Base-by-base conservation (phyloP, 2,888 invertebrate species). In the Spisula solida region DNA sequence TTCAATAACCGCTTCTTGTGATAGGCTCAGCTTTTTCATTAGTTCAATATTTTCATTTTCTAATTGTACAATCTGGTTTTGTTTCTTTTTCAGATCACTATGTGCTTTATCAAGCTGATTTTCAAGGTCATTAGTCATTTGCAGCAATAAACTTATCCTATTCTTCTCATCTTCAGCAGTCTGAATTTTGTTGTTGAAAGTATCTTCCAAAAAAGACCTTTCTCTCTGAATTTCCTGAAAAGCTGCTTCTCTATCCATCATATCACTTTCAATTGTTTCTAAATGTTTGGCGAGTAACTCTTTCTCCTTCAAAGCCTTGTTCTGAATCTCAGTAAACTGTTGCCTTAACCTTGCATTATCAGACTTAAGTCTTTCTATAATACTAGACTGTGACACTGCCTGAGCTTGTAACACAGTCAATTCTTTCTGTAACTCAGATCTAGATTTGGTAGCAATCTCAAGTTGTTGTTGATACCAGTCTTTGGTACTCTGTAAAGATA, bases 401-500 rank as follows among this genome's bases (percentile, higher is more conserved):
- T 94, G 94, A 29, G 95, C 95, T 91, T 97, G 96, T 0, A 96
- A 93, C 18, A 95, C 93, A 25, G 96, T 96, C 56, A 96, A 90
- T 86, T 97, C 96, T 86, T 96, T 95, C 93, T 97, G 97, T 25
- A 97, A 92, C 78, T 96, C 95, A 51, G 95, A 94, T 51, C 96
- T 93, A 18, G 95, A 96, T 55, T 96, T 96, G 90, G 97, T 97
- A 14, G 96, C 96, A 8, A 93, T 88, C 86, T 96, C 96, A 60
- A 97, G 93, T 93, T 97, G 97, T 70, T 96, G 96, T 93, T 97
- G 96, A 92, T 97, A 97, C 97, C 97, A 97, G 55, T 96, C 96
- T 89, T 96, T 96, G 31, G 97, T 96, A 88, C 96, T 96, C 85
- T 95, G 94, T 75, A 96, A 92, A 12, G 96, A 95, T n/a, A 94